Percentiles rank a stretch among this genome's conserved stretches.
Evolutionary conservation across 64 coral and sea anemone species (phyloP).

Genomic region (Pocillopora verrucosa): DNA sequence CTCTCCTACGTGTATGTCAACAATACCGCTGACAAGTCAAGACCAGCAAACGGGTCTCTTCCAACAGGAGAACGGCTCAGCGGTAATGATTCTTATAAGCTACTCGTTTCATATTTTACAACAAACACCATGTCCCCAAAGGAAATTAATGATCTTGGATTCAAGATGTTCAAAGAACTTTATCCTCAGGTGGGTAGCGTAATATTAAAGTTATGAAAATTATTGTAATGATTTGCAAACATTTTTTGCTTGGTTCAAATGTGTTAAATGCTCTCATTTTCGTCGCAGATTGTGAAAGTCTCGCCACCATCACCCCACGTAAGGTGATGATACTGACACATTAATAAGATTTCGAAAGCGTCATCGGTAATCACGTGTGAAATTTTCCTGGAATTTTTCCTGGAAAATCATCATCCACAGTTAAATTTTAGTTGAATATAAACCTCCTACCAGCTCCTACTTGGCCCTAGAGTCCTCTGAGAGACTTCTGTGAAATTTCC

Average conservation of each 20-base stretch:
- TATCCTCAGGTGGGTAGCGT: conserved; percentile 52
- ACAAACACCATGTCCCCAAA: conserved; percentile 54
- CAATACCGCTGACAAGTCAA: conserved; percentile 59
- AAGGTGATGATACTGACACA: too few relatives aligned
- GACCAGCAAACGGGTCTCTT: conserved; percentile 59
- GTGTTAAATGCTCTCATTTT: too few relatives aligned
- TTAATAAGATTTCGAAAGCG: too few relatives aligned
- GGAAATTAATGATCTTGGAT: conserved; percentile 54
- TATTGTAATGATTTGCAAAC: background rate
- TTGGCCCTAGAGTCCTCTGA: too few relatives aligned
- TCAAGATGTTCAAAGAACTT: conserved; percentile 50
- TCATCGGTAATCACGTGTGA: too few relatives aligned
- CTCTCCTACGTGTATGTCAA: conserved; percentile 82
- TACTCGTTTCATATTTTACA: conserved; percentile 54
- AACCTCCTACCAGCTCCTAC: too few relatives aligned
- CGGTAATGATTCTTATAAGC: conserved; percentile 61
- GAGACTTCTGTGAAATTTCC: too few relatives aligned
- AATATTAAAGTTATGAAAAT: background rate
- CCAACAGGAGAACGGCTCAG: conserved; percentile 73
- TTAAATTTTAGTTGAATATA: too few relatives aligned
- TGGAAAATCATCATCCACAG: too few relatives aligned
- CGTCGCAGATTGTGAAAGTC: too few relatives aligned
- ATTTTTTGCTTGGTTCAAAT: background rate
- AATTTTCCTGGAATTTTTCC: too few relatives aligned
- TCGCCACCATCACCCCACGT: too few relatives aligned